Conservation (phyloP, 2,888 invertebrate species). For the Melipona beecheii region DNA sequence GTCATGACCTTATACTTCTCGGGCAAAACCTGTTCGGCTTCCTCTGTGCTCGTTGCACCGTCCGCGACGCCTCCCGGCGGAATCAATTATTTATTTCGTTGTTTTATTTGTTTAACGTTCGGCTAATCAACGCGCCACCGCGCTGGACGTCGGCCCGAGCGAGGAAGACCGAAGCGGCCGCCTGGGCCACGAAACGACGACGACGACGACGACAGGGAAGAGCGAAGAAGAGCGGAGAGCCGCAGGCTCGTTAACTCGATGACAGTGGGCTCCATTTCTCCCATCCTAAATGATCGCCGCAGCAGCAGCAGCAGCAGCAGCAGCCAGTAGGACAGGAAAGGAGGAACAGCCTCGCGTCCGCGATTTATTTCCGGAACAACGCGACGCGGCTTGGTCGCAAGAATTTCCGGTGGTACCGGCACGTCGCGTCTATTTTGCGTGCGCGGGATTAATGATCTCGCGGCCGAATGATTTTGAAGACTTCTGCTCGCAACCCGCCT, state of each 20-base stretch:
- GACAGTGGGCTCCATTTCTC: conserved; percentile 13
- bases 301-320: too few species aligned
- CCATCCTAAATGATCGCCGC: not conserved
- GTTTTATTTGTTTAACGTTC: conserved; percentile 81
- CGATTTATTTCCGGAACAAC: conserved; percentile 40
- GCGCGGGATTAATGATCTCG: conserved; percentile 3
- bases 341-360: not conserved
- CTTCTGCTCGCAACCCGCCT: too few species aligned
- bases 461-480: too few species aligned
- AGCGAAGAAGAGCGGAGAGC: not conserved
- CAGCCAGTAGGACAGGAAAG: not conserved
- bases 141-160: conserved; percentile 32
- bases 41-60: conserved; percentile 74
- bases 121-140: conserved; percentile 74
- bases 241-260: not conserved
- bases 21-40: conserved; percentile 81
- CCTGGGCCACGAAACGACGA: not conserved
- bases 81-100: conserved; percentile 84
- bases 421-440: conserved; percentile 11
- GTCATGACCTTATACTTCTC: conserved; percentile 80
- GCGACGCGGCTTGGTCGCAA: conserved; percentile 5
- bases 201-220: not conserved
- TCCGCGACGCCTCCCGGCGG: conserved; percentile 78
- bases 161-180: conserved; percentile 19
- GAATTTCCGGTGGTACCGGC: conserved; percentile 12